Conservation (phyloP, 2,888 invertebrate genomes). For the Mythimna ferrago region DNA sequence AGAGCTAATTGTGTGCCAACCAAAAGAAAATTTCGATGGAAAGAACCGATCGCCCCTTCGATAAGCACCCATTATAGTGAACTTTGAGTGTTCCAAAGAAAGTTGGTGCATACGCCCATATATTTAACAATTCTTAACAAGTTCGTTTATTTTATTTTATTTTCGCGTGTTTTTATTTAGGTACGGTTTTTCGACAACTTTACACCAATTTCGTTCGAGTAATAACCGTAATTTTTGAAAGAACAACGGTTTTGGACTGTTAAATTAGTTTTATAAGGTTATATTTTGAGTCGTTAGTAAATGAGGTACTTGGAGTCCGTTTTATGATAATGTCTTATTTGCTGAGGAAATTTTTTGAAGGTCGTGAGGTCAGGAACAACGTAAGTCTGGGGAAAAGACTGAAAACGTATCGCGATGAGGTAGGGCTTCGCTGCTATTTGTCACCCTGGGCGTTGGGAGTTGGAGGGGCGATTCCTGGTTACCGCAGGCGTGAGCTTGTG, state of each 20-base stretch:
- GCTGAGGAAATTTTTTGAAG: slow-evolving; percentile 16
- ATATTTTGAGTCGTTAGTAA: slow-evolving; percentile 51
- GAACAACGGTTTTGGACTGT: slow-evolving; percentile 61
- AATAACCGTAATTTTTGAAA: slow-evolving; percentile 68
- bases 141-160: slow-evolving; percentile 80
- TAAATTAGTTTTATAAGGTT: slow-evolving; percentile 64
- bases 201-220: slow-evolving; percentile 68
- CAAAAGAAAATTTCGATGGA: slow-evolving; percentile 86
- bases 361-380: neutral
- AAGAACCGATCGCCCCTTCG: slow-evolving; percentile 79
- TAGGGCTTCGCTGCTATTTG: too few species aligned
- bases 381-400: neutral
- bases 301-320: slow-evolving; percentile 33
- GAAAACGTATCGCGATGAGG: neutral
- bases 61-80: slow-evolving; percentile 86
- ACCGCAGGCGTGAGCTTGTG: too few species aligned
- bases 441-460: too few species aligned
- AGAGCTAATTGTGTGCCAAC: slow-evolving; percentile 87
- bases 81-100: slow-evolving; percentile 80
- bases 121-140: slow-evolving; percentile 76
- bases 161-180: slow-evolving; percentile 80
- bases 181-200: slow-evolving; percentile 69
- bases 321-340: slow-evolving; percentile 63
- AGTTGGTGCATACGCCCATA: slow-evolving; percentile 81
- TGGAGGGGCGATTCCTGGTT: too few species aligned